Evolutionary conservation across 2,888 invertebrate species (phyloP).

Genomic region (Nomada lathburiana): DNA sequence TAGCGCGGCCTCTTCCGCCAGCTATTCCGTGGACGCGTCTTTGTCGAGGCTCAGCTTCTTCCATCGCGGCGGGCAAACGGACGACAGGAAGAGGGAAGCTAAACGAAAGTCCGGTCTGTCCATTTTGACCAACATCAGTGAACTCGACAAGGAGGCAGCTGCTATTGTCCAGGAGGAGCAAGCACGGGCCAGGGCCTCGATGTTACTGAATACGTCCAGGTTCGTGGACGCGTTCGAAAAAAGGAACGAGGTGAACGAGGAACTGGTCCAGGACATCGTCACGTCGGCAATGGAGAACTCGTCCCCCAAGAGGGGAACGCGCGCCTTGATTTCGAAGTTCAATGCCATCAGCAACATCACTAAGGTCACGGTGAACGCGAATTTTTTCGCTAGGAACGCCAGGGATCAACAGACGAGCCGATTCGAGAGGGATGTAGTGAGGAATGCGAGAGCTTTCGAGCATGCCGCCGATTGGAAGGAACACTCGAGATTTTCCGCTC

Average conservation of each 20-base stretch:
- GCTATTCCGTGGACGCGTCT: constrained; percentile 81
- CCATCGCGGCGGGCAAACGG: constrained; percentile 72
- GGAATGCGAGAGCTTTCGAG: constrained; percentile 47
- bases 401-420: constrained; percentile 51
- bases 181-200: constrained; percentile 78
- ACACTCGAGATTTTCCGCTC: constrained; percentile 45
- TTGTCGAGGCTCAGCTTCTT: constrained; percentile 85
- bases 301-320: constrained; percentile 81
- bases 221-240: constrained; percentile 66
- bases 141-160: constrained; percentile 91
- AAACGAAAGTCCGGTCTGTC: constrained; percentile 87
- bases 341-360: constrained; percentile 87
- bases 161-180: constrained; percentile 89
- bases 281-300: constrained; percentile 77
- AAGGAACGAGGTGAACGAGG: constrained; percentile 70
- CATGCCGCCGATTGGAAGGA: constrained; percentile 55
- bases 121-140: constrained; percentile 91
- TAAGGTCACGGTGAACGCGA: constrained; percentile 85
- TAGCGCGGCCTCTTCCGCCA: constrained; percentile 76
- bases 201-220: constrained; percentile 71
- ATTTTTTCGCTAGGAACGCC: constrained; percentile 85
- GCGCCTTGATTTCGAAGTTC: constrained; percentile 88
- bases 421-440: constrained; percentile 53
- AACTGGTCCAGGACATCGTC: constrained; percentile 77
- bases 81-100: constrained; percentile 81